Evolutionary conservation across 2,797 vertebrate species (phyloP).

Genomic region (Cyprinodon diabolis): DNA sequence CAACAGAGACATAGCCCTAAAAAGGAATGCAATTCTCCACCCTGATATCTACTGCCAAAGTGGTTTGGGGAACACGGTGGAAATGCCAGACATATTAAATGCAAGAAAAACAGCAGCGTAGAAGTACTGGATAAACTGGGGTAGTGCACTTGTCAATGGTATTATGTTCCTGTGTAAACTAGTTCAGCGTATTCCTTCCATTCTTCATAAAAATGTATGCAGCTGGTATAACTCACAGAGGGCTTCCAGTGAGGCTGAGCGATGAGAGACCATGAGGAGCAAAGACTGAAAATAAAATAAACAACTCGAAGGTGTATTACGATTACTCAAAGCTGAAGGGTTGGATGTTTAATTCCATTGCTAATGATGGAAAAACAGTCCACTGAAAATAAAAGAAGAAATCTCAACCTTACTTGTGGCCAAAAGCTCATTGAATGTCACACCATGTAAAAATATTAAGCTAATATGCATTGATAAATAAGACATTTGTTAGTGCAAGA

Average conservation of each 20-base stretch:
- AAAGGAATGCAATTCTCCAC: constrained; percentile 48
- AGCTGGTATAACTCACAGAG: constrained; percentile 61
- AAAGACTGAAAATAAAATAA: constrained; percentile 63
- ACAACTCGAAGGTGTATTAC: constrained; percentile 43
- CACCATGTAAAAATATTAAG: neutral
- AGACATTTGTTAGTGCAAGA: neutral
- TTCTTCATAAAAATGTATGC: constrained; percentile 38
- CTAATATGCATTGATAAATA: neutral
- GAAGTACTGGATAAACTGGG: constrained; percentile 38
- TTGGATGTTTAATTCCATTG: constrained; percentile 15
- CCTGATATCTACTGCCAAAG: constrained; percentile 30
- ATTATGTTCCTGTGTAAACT: constrained; percentile 66
- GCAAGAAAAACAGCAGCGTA: constrained; percentile 58
- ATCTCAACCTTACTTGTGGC: neutral
- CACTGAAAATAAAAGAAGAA: constrained; percentile 16
- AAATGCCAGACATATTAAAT: constrained; percentile 59
- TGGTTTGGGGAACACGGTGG: constrained; percentile 45
- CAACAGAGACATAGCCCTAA: constrained; percentile 17
- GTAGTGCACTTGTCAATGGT: constrained; percentile 46
- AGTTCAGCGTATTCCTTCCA: constrained; percentile 49
- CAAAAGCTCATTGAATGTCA: neutral
- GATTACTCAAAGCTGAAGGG: constrained; percentile 37
- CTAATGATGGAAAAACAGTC: constrained; percentile 1
- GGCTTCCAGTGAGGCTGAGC: constrained; percentile 52
- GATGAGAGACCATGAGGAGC: constrained; percentile 43